Percentiles rank a stretch among this genome's conserved stretches.
phyloP scores from a whole-genome alignment of 2,888 invertebrate genomes.

The Chironomus riparius region DNA sequence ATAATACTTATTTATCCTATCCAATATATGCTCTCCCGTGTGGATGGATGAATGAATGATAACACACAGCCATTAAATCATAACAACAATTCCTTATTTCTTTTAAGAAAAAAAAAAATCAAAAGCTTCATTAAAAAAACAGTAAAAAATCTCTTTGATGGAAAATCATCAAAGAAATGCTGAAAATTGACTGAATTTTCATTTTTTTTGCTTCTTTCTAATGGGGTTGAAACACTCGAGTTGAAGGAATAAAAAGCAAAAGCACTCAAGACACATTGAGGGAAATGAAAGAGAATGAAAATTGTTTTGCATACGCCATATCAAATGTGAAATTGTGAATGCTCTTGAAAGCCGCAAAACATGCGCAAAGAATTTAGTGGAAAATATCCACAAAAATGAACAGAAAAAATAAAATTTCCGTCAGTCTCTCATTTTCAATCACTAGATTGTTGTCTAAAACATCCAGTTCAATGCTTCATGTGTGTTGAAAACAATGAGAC shows the following conservation, averaged over 20 bases:
- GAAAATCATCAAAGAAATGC: slow-evolving; percentile 24
- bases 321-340: neutral
- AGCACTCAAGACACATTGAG: neutral
- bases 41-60: no score
- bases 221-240: slow-evolving; percentile 8
- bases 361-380: neutral
- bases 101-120: neutral
- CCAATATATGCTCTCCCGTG: no score
- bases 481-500: neutral
- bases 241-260: neutral
- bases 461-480: neutral
- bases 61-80: no score
- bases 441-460: no score
- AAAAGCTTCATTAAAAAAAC: slow-evolving; percentile 24
- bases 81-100: no score
- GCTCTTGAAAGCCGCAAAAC: slow-evolving; percentile 20
- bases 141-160: slow-evolving; percentile 21
- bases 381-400: neutral
- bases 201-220: neutral
- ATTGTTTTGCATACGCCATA: slow-evolving; percentile 23
- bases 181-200: slow-evolving; percentile 26
- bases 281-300: neutral
- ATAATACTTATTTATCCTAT: neutral
- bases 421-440: no score
- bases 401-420: no score